Conservation (phyloP, 2,888 invertebrate genomes). For the Escarpia spicata region DNA sequence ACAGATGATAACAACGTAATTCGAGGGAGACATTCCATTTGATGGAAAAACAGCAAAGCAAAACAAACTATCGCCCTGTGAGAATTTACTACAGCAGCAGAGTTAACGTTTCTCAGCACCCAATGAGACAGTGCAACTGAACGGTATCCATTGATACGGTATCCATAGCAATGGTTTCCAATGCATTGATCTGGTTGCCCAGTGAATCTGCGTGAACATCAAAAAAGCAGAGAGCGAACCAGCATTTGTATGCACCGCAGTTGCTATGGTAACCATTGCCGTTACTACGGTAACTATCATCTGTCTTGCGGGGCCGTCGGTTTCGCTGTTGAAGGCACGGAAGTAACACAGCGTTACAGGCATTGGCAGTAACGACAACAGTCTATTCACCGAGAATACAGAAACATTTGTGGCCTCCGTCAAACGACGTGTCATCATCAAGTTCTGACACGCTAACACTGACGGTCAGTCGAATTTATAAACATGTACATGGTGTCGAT, state of each 20-base stretch:
- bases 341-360: background rate
- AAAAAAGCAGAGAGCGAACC: background rate
- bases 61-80: background rate
- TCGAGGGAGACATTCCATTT: background rate
- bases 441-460: background rate
- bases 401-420: background rate
- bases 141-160: background rate
- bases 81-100: background rate
- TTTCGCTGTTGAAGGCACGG: constrained; percentile 4
- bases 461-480: background rate
- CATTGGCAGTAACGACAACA: background rate
- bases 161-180: background rate
- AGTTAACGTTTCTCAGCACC: background rate
- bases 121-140: background rate
- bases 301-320: background rate
- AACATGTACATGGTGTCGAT: background rate
- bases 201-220: background rate
- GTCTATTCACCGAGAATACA: constrained; percentile 9
- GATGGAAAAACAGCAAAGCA: constrained; percentile 7
- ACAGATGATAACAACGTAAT: background rate
- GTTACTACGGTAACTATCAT: no score
- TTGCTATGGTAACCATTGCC: background rate
- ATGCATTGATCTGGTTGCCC: background rate
- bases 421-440: background rate
- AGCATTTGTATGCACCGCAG: background rate